Percentiles rank a stretch among this genome's conserved stretches.
Conservation (phyloP, 2,797 vertebrate species). For the Sparidentex hasta region DNA sequence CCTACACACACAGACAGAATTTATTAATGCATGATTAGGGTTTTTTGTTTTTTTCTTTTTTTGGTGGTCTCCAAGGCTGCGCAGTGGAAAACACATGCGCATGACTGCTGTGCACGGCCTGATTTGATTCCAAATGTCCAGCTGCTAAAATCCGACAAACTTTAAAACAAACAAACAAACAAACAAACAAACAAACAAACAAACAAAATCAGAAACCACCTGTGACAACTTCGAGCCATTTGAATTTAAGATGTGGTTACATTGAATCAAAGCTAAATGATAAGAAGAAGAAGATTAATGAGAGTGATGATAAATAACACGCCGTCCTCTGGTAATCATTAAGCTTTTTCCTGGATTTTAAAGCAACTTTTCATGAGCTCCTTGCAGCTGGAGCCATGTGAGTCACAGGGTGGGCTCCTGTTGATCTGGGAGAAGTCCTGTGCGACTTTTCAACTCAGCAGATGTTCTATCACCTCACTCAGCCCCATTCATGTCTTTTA, state of each 20-base stretch:
- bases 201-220: not conserved
- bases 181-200: not conserved
- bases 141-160: not conserved
- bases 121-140: not conserved
- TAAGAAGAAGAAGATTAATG: not conserved
- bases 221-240: not conserved
- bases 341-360: slow-evolving; percentile 14
- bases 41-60: too few relatives aligned
- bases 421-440: too few relatives aligned
- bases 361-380: not conserved
- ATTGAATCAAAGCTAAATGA: too few relatives aligned
- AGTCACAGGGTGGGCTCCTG: too few relatives aligned
- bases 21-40: not conserved
- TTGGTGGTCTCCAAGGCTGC: not conserved
- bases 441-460: not conserved
- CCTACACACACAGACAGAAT: not conserved
- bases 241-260: not conserved
- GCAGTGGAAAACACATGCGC: not conserved
- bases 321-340: slow-evolving; percentile 4
- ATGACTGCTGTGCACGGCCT: too few relatives aligned
- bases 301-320: not conserved
- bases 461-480: not conserved
- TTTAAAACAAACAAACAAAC: not conserved
- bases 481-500: too few relatives aligned
- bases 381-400: too few relatives aligned